A percentile compares a stretch with the other conserved stretches of the same genome.
Evolutionary conservation across 30 jellyfish, hydroid and myxozoan genomes (phyloP).

Genomic region (Chironex yamaguchii): DNA sequence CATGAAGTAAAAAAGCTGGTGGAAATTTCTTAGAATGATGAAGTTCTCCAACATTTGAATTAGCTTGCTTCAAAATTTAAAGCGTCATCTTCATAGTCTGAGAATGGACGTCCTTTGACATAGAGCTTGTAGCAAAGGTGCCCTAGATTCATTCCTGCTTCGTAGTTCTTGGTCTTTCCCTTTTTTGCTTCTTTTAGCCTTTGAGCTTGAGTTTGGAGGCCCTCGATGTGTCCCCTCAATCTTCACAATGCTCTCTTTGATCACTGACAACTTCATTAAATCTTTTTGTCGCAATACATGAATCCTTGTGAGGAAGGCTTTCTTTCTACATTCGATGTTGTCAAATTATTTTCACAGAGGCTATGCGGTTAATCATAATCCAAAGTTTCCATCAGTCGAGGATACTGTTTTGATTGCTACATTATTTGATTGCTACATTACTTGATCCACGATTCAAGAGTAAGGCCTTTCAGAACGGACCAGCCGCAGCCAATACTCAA

Average conservation of each 20-base stretch:
- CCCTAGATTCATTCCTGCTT: conserved; percentile 47
- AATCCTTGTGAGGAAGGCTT: conserved; percentile 47
- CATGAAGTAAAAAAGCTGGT: conserved; percentile 40
- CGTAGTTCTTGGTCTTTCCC: conserved; percentile 4
- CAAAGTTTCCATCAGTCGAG: conserved; percentile 58
- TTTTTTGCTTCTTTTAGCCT: conserved; percentile 15
- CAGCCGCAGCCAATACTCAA: too few relatives aligned
- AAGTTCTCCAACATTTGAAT: conserved; percentile 49
- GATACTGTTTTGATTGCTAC: too few relatives aligned
- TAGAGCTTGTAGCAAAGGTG: conserved; percentile 48
- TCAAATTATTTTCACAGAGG: too few relatives aligned
- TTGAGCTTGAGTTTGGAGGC: conserved; percentile 25
- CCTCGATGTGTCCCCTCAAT: conserved; percentile 23
- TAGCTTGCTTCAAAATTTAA: conserved; percentile 25
- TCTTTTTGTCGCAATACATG: conserved; percentile 25
- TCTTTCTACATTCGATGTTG: too few relatives aligned
- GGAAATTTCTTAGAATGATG: conserved; percentile 60
- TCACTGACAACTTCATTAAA: conserved; percentile 13
- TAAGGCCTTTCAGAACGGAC: too few relatives aligned
- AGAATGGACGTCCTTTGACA: conserved; percentile 38
- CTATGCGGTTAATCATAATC: too few relatives aligned
- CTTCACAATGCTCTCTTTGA: conserved; percentile 4
- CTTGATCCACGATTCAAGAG: too few relatives aligned
- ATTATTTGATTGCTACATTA: too few relatives aligned
- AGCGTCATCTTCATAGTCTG: conserved; percentile 42